Percentiles rank a stretch among this genome's conserved stretches.
Evolutionary conservation across 2,797 vertebrate genomes (phyloP).

Genomic region (Lerista edwardsae): DNA sequence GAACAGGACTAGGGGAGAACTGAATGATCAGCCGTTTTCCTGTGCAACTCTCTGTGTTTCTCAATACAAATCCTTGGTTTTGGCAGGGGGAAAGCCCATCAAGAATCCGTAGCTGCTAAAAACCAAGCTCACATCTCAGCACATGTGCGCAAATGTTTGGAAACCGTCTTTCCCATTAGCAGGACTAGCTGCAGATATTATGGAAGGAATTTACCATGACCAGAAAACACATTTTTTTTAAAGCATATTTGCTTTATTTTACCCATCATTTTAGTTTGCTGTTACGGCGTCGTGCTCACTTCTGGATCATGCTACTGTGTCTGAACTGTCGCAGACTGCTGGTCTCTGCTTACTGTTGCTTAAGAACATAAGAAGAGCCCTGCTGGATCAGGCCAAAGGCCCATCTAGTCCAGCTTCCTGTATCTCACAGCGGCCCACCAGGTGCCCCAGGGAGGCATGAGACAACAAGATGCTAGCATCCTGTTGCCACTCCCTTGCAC

Average conservation of each 20-base stretch:
- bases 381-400: no score
- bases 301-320: no score
- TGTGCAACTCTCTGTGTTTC: not conserved
- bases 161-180: not conserved
- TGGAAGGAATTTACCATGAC: conserved; percentile 6
- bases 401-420: no score
- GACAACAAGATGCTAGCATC: no score
- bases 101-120: not conserved
- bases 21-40: conserved; percentile 10
- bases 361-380: no score
- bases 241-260: no score
- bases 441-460: no score
- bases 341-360: not conserved
- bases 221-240: not conserved
- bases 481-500: no score
- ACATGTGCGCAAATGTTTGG: conserved; percentile 21
- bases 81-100: not conserved
- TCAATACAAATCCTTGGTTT: not conserved
- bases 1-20: not conserved
- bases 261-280: not conserved
- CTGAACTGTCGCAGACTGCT: not conserved
- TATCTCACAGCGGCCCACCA: no score
- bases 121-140: conserved; percentile 10
- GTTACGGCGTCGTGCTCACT: not conserved
- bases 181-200: not conserved